Percentiles rank a stretch among this genome's conserved stretches.
Conservation (phyloP, 2,888 invertebrate species). For the Drosophila macrospina region DNA sequence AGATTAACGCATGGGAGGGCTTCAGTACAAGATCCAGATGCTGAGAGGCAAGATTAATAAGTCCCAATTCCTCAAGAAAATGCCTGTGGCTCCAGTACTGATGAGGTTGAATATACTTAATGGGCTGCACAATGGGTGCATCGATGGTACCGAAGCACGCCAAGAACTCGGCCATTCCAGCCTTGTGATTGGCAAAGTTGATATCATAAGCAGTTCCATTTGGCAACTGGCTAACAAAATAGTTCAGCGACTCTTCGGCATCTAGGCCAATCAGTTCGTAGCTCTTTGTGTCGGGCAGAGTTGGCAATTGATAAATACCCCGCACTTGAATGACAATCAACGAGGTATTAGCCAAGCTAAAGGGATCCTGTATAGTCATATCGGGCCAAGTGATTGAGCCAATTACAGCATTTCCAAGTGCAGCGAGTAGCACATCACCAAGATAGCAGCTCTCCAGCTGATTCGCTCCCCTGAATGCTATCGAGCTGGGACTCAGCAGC, state of each 20-base stretch:
- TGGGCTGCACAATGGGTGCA: conserved; percentile 42
- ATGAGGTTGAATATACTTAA: conserved; percentile 66
- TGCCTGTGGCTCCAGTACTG: conserved; percentile 73
- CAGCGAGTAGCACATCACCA: conserved; percentile 89
- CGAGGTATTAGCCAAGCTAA: conserved; percentile 88
- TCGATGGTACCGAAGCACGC: conserved; percentile 57
- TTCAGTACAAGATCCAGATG: conserved; percentile 54
- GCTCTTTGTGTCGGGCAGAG: conserved; percentile 45
- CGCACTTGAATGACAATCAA: conserved; percentile 89
- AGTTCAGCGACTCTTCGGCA: conserved; percentile 85
- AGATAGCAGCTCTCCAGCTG: conserved; percentile 87
- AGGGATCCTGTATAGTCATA: conserved; percentile 89
- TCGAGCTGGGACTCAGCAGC: conserved; percentile 88
- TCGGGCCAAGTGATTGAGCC: conserved; percentile 90
- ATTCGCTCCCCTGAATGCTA: conserved; percentile 88
- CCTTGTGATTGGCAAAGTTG: conserved; percentile 87
- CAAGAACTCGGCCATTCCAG: conserved; percentile 85
- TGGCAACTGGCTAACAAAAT: conserved; percentile 84
- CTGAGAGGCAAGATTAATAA: conserved; percentile 54
- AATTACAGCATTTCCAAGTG: conserved; percentile 89
- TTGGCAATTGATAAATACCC: conserved; percentile 86
- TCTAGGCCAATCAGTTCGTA: conserved; percentile 65
- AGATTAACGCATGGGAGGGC: conserved; percentile 56
- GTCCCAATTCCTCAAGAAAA: conserved; percentile 73
- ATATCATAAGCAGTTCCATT: conserved; percentile 88